Base-by-base conservation (phyloP, 1,140 invertebrate genomes). In the Capitella teleta region DNA sequence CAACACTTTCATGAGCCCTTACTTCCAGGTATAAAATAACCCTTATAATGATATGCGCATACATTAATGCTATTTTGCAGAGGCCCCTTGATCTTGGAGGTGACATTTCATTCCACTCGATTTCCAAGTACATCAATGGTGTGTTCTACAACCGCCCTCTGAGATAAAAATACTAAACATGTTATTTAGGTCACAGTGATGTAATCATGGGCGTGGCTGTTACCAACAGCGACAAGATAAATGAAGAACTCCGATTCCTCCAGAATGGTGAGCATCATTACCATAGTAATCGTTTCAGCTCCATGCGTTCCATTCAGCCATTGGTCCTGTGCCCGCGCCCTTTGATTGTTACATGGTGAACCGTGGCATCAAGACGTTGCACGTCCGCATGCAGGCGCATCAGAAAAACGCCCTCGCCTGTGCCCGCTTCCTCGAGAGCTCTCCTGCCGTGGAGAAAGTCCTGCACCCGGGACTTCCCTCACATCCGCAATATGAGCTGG, bases 101-200 rank as follows among this genome's bases (percentile, higher is more conserved):
- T 2, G 93, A 98, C 73, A 77, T 97, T 41, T 82, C 85, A 1
- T 72, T 90, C 55, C 94, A 98, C 74, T 98, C 94, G 0, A 59
- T 95, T 24, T 96, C 93, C 0, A 99, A 98, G 72, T 98, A 97
- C 63, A 92, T 98, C 81, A 98, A 98, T 72, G 73, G 95, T 51
- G 74, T n/a, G n/a, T n/a, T n/a, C n/a, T n/a, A n/a, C n/a, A 34
- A 34, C 10, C 16, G 10, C 1, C 0, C 16, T 34, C 32, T 1
- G 32, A 34, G 32, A 34, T 16, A 34, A 12, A 1, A 34, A 1
- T 34, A 12, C 16, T 34, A 12, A 12, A 34, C 32, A 34, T 12
- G 10, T 34, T 10, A 16, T 34, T 34, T 10, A 34, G 10, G 19
- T 0, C 94, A 98, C 70, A 85, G 87, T 1, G 95, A 99, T 76